Evolutionary conservation across 2,888 invertebrate species (phyloP), one percentile per base, ranked within the genome.

Genomic region (Drosophila maculinotata): DNA sequence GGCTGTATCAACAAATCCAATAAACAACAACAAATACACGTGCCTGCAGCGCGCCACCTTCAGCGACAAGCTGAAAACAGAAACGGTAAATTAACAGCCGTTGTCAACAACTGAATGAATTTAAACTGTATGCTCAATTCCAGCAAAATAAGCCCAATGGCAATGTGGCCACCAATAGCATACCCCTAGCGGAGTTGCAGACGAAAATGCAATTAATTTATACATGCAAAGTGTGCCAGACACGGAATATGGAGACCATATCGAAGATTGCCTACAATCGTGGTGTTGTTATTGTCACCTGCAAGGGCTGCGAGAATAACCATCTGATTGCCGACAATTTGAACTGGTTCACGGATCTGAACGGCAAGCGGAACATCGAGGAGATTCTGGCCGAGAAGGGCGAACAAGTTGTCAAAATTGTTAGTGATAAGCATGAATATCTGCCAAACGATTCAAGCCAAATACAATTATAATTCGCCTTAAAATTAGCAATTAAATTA

Each of bases 241-340:
- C 94, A 0, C 93, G 96, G 69, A 97, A 96, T 89, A 92, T 93
- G 1, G 96, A 97, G 90, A 93, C 93, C 9, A 97, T 99, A 69
- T 95, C 98, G 0, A 97, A 97, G 92, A 88, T 94, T 14, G 96
- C 97, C 0, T 98, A 99, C 89, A 93, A 94, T 52, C 94, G 95
- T 88, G 98, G 99, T 10, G 96, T 99, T 9, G 97, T 99, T 0
- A 97, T 99, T 73, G 96, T 98, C 0, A 95, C 94, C 52, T 99
- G 99, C 90, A 94, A 94, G 52, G 96, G 96, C 0, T 99, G 99
- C 89, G 92, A 94, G 41, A 98, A 97, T 89, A 95, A 96, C 90
- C 99, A 99, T 92, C 92, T 99, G 20, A 98, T 99, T 74, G 99
- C 99, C 0, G 99, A 99, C 90, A 98, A 99, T 91, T 93, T 99